Conservation (phyloP, 2,113 vertebrate genomes). For the Corythoichthys haematopterus region DNA sequence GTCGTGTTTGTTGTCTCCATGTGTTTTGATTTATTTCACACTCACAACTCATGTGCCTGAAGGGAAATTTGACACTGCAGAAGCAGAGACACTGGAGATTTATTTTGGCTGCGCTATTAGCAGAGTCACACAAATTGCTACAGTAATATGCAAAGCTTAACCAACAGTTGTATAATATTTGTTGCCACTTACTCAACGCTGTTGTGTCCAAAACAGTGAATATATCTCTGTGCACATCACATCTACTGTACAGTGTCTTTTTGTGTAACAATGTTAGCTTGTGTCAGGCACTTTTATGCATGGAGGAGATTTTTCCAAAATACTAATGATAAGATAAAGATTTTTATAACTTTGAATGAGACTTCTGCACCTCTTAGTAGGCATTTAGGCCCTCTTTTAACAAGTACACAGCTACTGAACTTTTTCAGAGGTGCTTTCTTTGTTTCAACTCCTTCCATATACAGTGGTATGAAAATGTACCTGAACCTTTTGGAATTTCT, state of each 20-base stretch:
- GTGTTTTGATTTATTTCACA: conserved; percentile 29
- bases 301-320: too few species aligned
- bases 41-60: conserved; percentile 8
- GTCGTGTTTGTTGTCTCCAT: conserved; percentile 14
- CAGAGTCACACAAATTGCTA: conserved; percentile 10
- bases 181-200: conserved; percentile 7
- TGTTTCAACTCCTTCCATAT: too few species aligned
- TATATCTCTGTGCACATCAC: conserved; percentile 16
- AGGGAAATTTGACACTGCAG: conserved; percentile 14
- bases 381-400: too few species aligned
- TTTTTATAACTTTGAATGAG: too few species aligned
- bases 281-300: background rate
- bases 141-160: conserved; percentile 19
- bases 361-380: too few species aligned
- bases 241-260: background rate
- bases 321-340: too few species aligned
- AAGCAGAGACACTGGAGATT: conserved; percentile 8
- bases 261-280: background rate
- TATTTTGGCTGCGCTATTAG: conserved; percentile 11
- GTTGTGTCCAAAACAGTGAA: conserved; percentile 10
- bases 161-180: conserved; percentile 11
- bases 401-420: too few species aligned
- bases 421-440: too few species aligned
- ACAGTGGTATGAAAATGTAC: too few species aligned
- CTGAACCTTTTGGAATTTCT: too few species aligned